Evolutionary conservation across 2,797 vertebrate species (phyloP).

Genomic region (Peromyscus aztecus): DNA sequence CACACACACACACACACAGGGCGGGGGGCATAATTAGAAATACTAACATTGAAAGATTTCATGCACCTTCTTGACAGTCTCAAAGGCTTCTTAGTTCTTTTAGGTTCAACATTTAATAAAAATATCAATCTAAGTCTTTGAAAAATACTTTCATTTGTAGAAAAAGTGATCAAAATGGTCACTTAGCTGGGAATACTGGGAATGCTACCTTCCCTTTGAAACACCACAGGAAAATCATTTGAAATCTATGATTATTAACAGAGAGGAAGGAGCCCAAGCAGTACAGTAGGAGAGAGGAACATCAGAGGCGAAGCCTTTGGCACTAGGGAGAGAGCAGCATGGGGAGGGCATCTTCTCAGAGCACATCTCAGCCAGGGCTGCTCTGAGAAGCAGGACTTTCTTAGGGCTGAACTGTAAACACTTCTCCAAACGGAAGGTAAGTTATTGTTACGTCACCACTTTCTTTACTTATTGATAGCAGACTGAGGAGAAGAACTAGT

Average conservation of each 20-base stretch:
- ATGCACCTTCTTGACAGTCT: neutral
- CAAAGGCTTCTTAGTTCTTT: constrained; percentile 26
- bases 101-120: constrained; percentile 6
- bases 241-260: neutral
- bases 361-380: neutral
- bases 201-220: constrained; percentile 37
- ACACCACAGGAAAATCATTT: neutral
- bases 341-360: neutral
- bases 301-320: neutral
- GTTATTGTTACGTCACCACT: neutral
- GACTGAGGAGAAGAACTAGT: neutral
- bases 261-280: neutral
- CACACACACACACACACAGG: too few relatives aligned
- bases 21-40: neutral
- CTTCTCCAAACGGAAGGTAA: neutral
- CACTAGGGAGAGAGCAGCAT: neutral
- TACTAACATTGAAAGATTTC: neutral
- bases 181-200: constrained; percentile 14
- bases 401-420: neutral
- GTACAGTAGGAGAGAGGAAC: neutral
- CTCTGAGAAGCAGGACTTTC: neutral
- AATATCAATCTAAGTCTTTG: neutral
- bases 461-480: neutral
- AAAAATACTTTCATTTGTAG: constrained; percentile 47
- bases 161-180: neutral